phyloP scores from a whole-genome alignment of 2,797 vertebrate genomes.

The Acrossocheilus fasciatus region DNA sequence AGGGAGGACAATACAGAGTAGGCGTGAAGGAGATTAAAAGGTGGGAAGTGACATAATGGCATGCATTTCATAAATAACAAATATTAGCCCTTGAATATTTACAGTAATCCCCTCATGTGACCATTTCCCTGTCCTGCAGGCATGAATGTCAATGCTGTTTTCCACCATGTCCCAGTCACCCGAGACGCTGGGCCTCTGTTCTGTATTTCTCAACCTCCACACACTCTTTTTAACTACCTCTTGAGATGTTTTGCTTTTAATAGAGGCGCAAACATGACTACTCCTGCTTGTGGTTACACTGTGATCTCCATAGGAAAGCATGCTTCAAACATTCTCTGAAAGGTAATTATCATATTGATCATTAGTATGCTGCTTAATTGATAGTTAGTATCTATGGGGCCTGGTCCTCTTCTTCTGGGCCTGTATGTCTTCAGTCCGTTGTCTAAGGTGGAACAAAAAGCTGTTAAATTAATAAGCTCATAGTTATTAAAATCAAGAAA shows the following conservation, averaged over 20 bases:
- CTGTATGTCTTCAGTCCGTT: neutral
- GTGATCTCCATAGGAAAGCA: slow-evolving; percentile 4
- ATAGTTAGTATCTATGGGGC: slow-evolving; percentile 68
- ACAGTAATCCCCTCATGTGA: slow-evolving; percentile 33
- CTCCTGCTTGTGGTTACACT: slow-evolving; percentile 17
- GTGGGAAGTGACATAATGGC: neutral
- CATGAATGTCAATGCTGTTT: slow-evolving; percentile 27
- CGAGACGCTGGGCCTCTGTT: slow-evolving; percentile 27
- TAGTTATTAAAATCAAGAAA: neutral
- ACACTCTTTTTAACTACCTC: slow-evolving; percentile 18
- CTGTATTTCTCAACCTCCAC: slow-evolving; percentile 16
- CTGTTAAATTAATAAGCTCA: neutral
- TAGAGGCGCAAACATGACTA: slow-evolving; percentile 37
- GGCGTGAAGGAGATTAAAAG: neutral
- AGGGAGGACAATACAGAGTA: neutral
- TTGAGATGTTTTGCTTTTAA: slow-evolving; percentile 57
- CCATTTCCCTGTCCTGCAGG: neutral
- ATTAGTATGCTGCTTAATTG: slow-evolving; percentile 56
- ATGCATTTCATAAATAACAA: neutral
- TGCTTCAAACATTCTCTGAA: neutral
- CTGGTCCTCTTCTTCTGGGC: neutral
- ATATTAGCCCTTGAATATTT: slow-evolving; percentile 13
- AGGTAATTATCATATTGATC: neutral
- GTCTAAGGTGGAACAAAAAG: neutral
- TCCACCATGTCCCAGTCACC: slow-evolving; percentile 14